phyloP scores from a whole-genome alignment of 2,797 vertebrate genomes.

The Coregonus sp. region DNA sequence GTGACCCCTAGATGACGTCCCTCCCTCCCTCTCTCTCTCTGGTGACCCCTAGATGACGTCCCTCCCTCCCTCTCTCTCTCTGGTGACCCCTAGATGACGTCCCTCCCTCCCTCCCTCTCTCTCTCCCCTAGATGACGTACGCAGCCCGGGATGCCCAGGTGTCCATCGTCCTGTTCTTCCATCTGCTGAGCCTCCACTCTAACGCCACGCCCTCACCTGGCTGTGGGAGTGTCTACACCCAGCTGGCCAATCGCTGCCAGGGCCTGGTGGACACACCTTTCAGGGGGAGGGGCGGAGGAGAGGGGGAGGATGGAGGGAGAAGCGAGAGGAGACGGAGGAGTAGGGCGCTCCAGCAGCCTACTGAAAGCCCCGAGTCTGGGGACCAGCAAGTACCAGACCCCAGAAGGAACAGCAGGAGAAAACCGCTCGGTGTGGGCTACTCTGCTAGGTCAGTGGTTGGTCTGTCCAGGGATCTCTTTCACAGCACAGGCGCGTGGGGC shows the following conservation, averaged over 20 bases:
- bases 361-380: conserved; percentile 73
- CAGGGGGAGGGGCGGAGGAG: conserved; percentile 70
- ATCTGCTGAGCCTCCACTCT: conserved; percentile 78
- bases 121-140: conserved; percentile 80
- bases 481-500: too few species aligned
- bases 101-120: neutral
- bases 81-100: conserved; percentile 56
- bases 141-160: conserved; percentile 93
- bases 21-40: too few species aligned
- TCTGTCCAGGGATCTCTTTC: too few species aligned
- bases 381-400: conserved; percentile 87
- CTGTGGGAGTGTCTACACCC: conserved; percentile 63
- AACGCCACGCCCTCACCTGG: conserved; percentile 47
- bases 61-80: neutral
- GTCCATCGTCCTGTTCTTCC: conserved; percentile 90
- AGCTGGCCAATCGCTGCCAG: conserved; percentile 80
- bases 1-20: too few species aligned
- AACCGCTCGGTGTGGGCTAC: conserved; percentile 90
- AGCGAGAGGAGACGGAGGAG: conserved; percentile 68
- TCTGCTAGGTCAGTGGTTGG: conserved; percentile 61
- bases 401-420: conserved; percentile 85
- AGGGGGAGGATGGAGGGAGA: conserved; percentile 61
- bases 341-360: conserved; percentile 54
- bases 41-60: too few species aligned
- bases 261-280: conserved; percentile 90